phyloP scores from a whole-genome alignment of 1,140 invertebrate genomes.

The Caerostris darwini region DNA sequence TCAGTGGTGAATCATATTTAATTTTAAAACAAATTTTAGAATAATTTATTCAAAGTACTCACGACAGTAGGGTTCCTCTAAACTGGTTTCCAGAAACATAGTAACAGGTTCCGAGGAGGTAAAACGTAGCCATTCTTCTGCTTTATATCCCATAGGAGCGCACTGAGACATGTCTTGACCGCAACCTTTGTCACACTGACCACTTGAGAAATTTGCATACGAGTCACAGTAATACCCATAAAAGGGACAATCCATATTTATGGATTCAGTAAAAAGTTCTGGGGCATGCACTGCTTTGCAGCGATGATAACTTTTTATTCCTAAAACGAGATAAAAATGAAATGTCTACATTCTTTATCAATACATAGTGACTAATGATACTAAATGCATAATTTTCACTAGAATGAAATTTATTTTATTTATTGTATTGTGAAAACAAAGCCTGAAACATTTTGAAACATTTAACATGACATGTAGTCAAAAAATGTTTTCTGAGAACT shows the following conservation, averaged over 20 bases:
- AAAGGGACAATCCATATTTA: constrained; percentile 89
- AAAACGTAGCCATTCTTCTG: constrained; percentile 66
- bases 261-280: constrained; percentile 92
- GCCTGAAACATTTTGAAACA: too few relatives aligned
- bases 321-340: constrained; percentile 80
- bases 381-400: too few relatives aligned
- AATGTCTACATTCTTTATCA: neutral
- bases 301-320: constrained; percentile 89
- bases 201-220: constrained; percentile 87
- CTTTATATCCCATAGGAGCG: constrained; percentile 81
- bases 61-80: constrained; percentile 70
- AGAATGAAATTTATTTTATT: too few relatives aligned
- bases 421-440: too few relatives aligned
- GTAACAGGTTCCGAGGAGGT: constrained; percentile 83
- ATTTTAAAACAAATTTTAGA: too few relatives aligned
- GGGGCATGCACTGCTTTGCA: constrained; percentile 93
- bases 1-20: neutral
- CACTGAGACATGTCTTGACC: constrained; percentile 83
- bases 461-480: too few relatives aligned
- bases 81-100: constrained; percentile 87
- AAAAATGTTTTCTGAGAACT: too few relatives aligned
- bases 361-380: too few relatives aligned
- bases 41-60: constrained; percentile 82
- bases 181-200: constrained; percentile 86
- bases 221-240: constrained; percentile 84